Base-by-base conservation (phyloP, 1,140 invertebrate genomes). In the Brachionus sp. region DNA sequence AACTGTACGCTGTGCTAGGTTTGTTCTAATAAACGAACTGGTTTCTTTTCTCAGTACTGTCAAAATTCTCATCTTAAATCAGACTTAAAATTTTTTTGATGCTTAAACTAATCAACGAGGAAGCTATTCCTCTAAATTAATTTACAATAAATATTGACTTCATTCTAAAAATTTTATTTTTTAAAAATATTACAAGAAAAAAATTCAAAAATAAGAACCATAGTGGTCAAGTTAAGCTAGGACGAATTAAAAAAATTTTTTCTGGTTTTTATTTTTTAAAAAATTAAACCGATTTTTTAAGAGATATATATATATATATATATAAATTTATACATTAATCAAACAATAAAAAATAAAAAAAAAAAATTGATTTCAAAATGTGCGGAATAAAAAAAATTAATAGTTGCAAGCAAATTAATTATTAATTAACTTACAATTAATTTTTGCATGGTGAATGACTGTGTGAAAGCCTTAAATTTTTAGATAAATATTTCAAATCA, bases 1-100 rank as follows among this genome's bases (percentile, higher is more conserved):
- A 9, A 95, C 84, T 0, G 90, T 86, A 87, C 91, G 93, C 89
- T 97, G 95, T 12, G 39, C 70, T n/a, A 75, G 10, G 23, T 44
- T 46, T 12, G 70, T 75, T 33, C 12, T 75, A 10, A 75, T 75
- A 46, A 75, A 75, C 39, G 19, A 46, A 29, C 70, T 75, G 3
- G 70, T 75, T 33, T 75, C 70, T 75, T 75, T 75, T 12, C 44
- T 75, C 19, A 75, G 19, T 13, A 25, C 19, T 5, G 39, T 35
- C 25, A 46, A 46, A 9, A 75, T 13, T 46, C 23, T 75, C 70
- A 75, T 75, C 44, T 46, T 23, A 46, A 46, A 44, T 46, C 44
- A 7, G 33, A 12, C 6, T 13, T 37, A 19, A 39, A 16, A n/a
- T 42, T 39, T 39, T 39, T 57, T 16, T 16, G 16, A 6, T 39